Evolutionary conservation across 2,888 invertebrate species (phyloP), one percentile per base, ranked within the genome.

Genomic region (Seladonia tumulorum): DNA sequence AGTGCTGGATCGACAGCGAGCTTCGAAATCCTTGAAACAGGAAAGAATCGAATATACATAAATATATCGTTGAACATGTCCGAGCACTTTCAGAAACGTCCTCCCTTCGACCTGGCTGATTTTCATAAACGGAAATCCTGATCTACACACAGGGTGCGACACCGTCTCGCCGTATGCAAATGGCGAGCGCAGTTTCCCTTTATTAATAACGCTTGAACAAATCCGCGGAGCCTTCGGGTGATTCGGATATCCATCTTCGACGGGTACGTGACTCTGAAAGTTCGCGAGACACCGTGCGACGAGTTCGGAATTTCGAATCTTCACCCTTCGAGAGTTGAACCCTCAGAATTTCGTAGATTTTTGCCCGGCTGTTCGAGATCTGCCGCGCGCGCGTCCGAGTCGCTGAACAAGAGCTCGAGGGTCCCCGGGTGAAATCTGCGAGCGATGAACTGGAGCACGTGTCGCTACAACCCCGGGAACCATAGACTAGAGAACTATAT

Each of bases 171-270:
- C 76, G 35, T 70, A 84, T 84, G 83, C 77, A 84, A 84, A 84
- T 82, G n/a, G 57, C 57, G 35, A 39, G 10, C 42, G n/a, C 49
- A 83, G 82, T 78, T 82, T 29, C 39, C 35, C 47, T 79, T 84
- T 85, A 80, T 85, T 84, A 85, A 85, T 85, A 85, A 85, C 85
- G 85, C 85, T 49, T 74, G 85, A 76, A 85, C 74, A 80, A 79
- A 84, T 85, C 79, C 76, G 49, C 42, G 49, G 29, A 22, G 22
- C 60, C 49, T 45, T 60, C 74, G 83, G 16, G 10, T 66, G 73
- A 76, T 84, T 70, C 57, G 39, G 76, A 73, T 85, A 84, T 79
- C 82, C 60, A 63, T 79, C 79, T 57, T 57, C 74, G 60, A 63
- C 47, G 76, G 76, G 45, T 25, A 76, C 66, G 72, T 60, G 83